Conservation (phyloP, 2,797 vertebrate species). For the Microchirus variegatus region DNA sequence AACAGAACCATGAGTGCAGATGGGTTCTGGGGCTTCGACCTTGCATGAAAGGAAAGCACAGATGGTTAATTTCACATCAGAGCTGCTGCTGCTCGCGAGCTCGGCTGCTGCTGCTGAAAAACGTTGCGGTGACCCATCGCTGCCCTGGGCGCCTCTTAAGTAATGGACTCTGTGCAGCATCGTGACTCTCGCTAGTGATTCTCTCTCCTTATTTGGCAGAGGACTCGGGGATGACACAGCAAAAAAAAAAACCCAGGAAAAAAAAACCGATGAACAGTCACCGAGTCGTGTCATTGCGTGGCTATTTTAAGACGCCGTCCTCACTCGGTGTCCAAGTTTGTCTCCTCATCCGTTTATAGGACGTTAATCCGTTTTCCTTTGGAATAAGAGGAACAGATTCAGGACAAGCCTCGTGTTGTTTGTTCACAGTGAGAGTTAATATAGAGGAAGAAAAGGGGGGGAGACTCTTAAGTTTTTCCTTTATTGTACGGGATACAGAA, state of each 20-base stretch:
- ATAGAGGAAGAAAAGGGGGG: no score
- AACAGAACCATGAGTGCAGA: no score
- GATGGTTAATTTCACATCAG: conserved; percentile 19
- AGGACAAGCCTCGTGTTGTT: no score
- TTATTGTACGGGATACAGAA: no score
- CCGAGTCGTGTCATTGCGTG: conserved; percentile 12
- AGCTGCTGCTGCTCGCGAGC: conserved; percentile 22
- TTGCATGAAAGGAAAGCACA: conserved; percentile 15
- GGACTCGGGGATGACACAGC: conserved; percentile 56
- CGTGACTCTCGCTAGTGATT: conserved; percentile 41
- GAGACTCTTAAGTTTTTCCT: no score
- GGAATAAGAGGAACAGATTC: not conserved
- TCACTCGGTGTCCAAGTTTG: conserved; percentile 6
- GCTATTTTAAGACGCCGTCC: conserved; percentile 59
- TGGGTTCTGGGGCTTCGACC: conserved; percentile 2
- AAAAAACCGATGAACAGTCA: not conserved
- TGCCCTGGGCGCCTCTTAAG: conserved; percentile 44
- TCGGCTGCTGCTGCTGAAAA: conserved; percentile 23
- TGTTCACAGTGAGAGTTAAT: no score
- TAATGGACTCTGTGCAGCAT: conserved; percentile 50
- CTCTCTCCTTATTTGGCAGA: conserved; percentile 57
- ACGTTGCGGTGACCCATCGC: conserved; percentile 29
- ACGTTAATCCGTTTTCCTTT: conserved; percentile 30
- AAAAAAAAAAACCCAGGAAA: conserved; percentile 18
- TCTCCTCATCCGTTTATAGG: conserved; percentile 24